Percentiles rank a stretch among this genome's conserved stretches.
These are phyloP conservation scores for Syngnathus acus DNA, from an alignment of 2,797 vertebrate species.

Conservation along the genomic window DNA sequence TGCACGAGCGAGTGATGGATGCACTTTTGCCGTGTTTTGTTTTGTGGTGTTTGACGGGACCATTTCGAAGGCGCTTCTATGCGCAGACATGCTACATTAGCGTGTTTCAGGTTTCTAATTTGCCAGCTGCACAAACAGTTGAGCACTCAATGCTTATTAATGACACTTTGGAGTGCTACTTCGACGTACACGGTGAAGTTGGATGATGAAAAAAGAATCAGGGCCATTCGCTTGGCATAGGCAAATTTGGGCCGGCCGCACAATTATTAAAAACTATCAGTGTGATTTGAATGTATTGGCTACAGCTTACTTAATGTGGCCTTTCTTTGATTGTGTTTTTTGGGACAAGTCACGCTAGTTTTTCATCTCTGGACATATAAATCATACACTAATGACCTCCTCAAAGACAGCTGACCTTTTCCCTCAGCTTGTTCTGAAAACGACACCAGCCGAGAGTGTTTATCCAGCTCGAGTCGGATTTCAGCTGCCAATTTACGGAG, in stretches of 20 bases:
- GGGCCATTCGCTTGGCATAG: no score
- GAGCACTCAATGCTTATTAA: not conserved
- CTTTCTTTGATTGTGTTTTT: not conserved
- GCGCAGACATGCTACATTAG: not conserved
- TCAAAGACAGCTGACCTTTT: not conserved
- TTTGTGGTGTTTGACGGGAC: not conserved
- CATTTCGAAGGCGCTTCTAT: not conserved
- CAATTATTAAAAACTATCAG: no score
- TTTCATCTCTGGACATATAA: not conserved
- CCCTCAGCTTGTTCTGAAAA: not conserved
- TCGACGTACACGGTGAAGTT: not conserved
- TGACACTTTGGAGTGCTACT: not conserved
- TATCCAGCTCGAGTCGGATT: conserved; percentile 26
- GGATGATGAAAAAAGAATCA: not conserved
- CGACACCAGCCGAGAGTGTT: not conserved
- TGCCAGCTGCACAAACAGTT: conserved; percentile 47
- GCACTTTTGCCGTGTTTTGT: conserved; percentile 9
- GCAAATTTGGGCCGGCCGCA: no score
- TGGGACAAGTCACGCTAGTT: not conserved
- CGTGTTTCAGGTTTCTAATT: conserved; percentile 19
- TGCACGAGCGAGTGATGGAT: conserved; percentile 31
- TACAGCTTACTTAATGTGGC: no score
- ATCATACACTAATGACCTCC: not conserved
- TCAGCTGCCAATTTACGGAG: conserved; percentile 40
- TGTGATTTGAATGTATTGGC: no score